These are phyloP conservation scores for Andrena hattorfiana DNA, from an alignment of 2,888 invertebrate genomes.

Conservation along the genomic window DNA sequence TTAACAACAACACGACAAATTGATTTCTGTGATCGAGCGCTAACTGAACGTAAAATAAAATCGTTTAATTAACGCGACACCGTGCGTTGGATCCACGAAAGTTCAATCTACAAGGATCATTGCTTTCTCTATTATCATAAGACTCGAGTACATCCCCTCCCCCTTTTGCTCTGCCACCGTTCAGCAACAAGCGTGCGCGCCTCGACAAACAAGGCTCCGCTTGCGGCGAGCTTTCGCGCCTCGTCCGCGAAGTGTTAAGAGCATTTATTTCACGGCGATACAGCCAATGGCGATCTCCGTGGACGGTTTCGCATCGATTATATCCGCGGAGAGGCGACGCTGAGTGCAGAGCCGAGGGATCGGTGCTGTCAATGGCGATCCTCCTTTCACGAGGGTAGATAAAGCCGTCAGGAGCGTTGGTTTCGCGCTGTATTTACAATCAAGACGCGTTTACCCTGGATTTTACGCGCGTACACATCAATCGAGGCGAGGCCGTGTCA, in stretches of 20 bases:
- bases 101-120: not conserved
- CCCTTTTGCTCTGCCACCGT: not conserved
- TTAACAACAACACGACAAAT: not conserved
- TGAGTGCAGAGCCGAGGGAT: not conserved
- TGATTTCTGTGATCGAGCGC: not conserved
- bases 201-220: conserved; percentile 4
- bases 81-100: not conserved
- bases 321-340: not conserved
- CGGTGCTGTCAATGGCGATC: not conserved
- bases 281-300: not conserved
- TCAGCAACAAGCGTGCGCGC: not conserved
- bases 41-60: not conserved
- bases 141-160: not conserved
- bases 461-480: conserved; percentile 25
- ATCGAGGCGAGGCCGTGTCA: conserved; percentile 44
- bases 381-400: conserved; percentile 23
- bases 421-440: conserved; percentile 3
- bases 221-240: not conserved
- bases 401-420: not conserved
- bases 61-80: not conserved
- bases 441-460: conserved; percentile 22
- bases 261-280: not conserved
- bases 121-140: not conserved
- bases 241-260: not conserved
- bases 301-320: not conserved